Conservation (phyloP, 2,797 vertebrate species). For the Sorex maritimensis region DNA sequence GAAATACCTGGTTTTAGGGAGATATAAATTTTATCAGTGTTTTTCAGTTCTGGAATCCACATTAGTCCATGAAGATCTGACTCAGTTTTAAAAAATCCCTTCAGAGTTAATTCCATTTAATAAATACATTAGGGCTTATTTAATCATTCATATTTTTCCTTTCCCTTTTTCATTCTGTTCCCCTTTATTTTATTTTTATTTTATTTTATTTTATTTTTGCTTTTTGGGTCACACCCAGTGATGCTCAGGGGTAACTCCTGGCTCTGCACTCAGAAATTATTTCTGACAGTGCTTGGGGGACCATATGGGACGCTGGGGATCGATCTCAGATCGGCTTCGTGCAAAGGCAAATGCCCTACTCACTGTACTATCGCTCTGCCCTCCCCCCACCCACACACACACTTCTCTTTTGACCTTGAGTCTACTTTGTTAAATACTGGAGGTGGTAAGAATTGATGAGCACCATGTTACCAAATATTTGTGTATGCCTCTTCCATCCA, state of each 20-base stretch:
- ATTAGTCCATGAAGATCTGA: not conserved
- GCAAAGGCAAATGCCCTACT: no score
- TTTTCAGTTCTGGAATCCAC: not conserved
- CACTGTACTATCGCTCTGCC: no score
- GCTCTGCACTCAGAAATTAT: no score
- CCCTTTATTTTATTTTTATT: not conserved
- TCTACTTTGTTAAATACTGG: conserved; percentile 37
- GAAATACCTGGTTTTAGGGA: not conserved
- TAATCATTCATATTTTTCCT: not conserved
- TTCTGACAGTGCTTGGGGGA: no score
- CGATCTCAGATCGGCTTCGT: no score
- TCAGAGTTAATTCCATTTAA: not conserved
- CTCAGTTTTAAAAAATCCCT: conserved; percentile 10
- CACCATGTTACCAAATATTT: not conserved
- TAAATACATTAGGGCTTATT: not conserved
- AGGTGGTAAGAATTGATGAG: not conserved
- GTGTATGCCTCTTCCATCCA: not conserved
- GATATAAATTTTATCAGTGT: not conserved
- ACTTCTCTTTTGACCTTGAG: not conserved
- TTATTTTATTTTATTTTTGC: not conserved
- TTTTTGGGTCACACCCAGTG: no score
- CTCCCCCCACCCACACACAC: no score
- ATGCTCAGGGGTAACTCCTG: no score
- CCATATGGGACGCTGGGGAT: no score
- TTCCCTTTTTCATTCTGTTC: not conserved